These are phyloP conservation scores for Spialia ferax DNA, from an alignment of 2,888 invertebrate genomes.

Conservation along the genomic window DNA sequence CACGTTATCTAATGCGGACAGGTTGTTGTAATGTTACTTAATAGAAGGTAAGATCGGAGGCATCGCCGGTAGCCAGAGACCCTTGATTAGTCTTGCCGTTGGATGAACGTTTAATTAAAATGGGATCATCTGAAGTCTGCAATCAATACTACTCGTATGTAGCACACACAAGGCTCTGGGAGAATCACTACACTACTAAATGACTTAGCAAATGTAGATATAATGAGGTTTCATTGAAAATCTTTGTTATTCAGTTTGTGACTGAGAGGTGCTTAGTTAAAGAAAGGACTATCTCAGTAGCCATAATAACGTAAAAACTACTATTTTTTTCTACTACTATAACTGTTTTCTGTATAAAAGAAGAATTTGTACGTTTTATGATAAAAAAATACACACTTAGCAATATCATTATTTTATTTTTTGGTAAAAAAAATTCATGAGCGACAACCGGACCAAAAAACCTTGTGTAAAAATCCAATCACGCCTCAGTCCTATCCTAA, in stretches of 20 bases:
- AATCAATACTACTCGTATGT: constrained; percentile 5
- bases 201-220: not conserved
- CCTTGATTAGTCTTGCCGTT: constrained; percentile 31
- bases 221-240: not conserved
- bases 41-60: constrained; percentile 17
- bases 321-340: too few relatives aligned
- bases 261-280: too few relatives aligned
- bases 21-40: constrained; percentile 23
- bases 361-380: too few relatives aligned
- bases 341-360: too few relatives aligned
- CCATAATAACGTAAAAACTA: too few relatives aligned
- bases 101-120: constrained; percentile 38
- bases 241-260: too few relatives aligned
- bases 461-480: not conserved
- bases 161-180: not conserved
- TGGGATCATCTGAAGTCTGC: constrained; percentile 36
- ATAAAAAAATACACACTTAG: too few relatives aligned
- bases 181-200: not conserved
- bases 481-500: not conserved
- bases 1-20: not conserved
- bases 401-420: too few relatives aligned
- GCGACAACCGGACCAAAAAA: not conserved
- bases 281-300: too few relatives aligned
- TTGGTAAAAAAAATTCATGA: not conserved
- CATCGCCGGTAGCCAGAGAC: constrained; percentile 36